A percentile compares a stretch with the other conserved stretches of the same genome.
Evolutionary conservation across 2,113 vertebrate species (phyloP).

Genomic region (Athene noctua): DNA sequence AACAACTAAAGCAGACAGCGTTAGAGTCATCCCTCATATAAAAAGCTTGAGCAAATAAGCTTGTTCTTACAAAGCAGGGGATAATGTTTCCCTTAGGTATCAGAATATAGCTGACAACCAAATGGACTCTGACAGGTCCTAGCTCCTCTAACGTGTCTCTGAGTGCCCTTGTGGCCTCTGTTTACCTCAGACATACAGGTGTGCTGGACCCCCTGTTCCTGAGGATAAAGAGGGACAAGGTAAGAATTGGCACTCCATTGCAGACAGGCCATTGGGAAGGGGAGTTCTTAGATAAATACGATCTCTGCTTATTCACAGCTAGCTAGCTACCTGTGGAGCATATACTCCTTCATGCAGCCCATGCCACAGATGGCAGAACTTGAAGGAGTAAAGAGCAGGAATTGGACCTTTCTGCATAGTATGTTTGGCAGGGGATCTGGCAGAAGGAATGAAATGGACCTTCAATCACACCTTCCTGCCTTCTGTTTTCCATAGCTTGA

Average conservation of each 20-base stretch:
- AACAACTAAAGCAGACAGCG: neutral
- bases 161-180: neutral
- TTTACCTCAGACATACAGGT: neutral
- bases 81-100: neutral
- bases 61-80: neutral
- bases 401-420: neutral
- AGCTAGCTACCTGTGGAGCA: neutral
- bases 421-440: neutral
- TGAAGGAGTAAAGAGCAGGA: neutral
- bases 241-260: neutral
- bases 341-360: neutral
- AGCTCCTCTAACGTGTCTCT: neutral
- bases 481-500: neutral
- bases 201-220: neutral
- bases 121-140: neutral
- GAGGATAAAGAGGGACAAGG: neutral
- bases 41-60: constrained; percentile 6
- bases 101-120: neutral
- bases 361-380: neutral
- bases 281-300: neutral
- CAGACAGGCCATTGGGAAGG: neutral
- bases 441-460: neutral
- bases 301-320: neutral
- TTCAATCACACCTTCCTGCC: neutral
- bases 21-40: neutral